Conservation (phyloP, 2,888 invertebrate genomes). For the Noctua pronuba region DNA sequence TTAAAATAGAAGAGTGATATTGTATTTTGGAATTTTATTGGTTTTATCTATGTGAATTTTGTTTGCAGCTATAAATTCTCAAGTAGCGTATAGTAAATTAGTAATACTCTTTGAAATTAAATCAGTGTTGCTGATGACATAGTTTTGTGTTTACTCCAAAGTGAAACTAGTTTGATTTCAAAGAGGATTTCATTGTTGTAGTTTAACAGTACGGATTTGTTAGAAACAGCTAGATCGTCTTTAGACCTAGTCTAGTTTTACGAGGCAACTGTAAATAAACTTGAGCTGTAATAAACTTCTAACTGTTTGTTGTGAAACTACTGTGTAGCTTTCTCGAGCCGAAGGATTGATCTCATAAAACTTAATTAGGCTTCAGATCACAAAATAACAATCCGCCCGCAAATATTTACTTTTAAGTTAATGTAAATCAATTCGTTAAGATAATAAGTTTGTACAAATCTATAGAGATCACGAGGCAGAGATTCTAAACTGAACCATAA, state of each 20-base stretch:
- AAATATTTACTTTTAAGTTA: constrained; percentile 43
- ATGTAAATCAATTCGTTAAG: constrained; percentile 13
- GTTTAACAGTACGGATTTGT: constrained; percentile 4
- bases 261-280: constrained; percentile 17
- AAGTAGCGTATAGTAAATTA: background rate
- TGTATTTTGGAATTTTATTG: constrained; percentile 19
- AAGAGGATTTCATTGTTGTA: constrained; percentile 7
- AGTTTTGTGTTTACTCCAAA: background rate
- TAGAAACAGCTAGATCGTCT: constrained; percentile 34
- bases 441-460: constrained; percentile 26
- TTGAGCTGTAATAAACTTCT: background rate
- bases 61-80: constrained; percentile 20
- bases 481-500: constrained; percentile 9
- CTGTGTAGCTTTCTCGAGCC: background rate
- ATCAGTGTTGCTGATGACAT: background rate
- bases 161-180: constrained; percentile 3
- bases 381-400: constrained; percentile 21
- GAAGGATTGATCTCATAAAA: constrained; percentile 35
- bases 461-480: constrained; percentile 14
- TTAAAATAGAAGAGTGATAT: background rate
- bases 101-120: constrained; percentile 5
- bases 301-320: constrained; percentile 1
- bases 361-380: constrained; percentile 14
- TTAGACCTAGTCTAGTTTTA: constrained; percentile 30
- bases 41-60: background rate